phyloP scores from a whole-genome alignment of 2,113 vertebrate species.

The Narcine bancroftii region DNA sequence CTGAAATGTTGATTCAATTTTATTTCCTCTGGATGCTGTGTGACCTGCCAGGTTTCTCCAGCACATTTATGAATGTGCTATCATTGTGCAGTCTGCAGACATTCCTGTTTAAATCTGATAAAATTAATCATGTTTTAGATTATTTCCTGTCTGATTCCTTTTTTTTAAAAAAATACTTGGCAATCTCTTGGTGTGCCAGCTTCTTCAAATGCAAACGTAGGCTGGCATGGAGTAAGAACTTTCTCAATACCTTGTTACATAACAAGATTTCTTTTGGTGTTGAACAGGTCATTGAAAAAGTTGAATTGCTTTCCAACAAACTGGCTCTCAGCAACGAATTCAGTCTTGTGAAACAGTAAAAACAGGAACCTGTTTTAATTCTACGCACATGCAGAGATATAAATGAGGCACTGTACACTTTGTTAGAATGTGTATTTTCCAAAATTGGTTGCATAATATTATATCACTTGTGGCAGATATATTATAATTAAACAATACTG shows the following conservation, averaged over 20 bases:
- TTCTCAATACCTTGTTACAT: slow-evolving; percentile 6
- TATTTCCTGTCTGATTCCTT: background rate
- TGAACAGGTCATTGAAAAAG: background rate
- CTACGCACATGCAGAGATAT: background rate
- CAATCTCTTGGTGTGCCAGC: background rate
- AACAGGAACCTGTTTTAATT: background rate
- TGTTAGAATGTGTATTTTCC: background rate
- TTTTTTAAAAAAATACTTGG: background rate
- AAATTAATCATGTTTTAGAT: slow-evolving; percentile 5
- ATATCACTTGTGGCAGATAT: background rate
- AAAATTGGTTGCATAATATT: background rate
- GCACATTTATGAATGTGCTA: no score
- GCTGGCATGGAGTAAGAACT: background rate
- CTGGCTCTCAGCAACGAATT: background rate
- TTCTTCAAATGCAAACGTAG: background rate
- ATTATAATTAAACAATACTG: background rate
- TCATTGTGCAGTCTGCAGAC: no score
- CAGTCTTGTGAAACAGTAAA: background rate
- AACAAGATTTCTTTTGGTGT: background rate
- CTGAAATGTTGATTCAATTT: no score
- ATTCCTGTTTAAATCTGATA: no score
- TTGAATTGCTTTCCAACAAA: background rate
- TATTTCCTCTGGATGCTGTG: no score
- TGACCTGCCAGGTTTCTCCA: no score
- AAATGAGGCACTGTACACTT: background rate